Evolutionary conservation across 1,140 invertebrate genomes (phyloP), one percentile per base, ranked within the genome.

Genomic region (Popillia japonica): DNA sequence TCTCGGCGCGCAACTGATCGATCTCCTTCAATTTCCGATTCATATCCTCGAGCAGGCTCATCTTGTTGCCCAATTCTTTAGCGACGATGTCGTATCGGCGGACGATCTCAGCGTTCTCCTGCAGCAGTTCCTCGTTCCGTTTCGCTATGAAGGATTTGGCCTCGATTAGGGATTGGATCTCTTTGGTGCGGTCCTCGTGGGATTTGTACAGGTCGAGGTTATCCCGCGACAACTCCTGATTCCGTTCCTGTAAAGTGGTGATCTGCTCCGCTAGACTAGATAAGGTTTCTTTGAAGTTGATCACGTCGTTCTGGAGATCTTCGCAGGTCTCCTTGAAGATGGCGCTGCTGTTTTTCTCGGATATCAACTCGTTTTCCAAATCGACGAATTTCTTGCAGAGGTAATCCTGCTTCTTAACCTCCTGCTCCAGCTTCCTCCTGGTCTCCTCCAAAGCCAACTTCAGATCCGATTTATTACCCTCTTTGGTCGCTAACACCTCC

Each of bases 21-120:
- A 68, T 68, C 61, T 68, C 61, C 7, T 34, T 34, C 61, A 68
- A 14, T 68, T 68, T 68, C 61, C 61, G 27, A 0, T 68, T 68
- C 61, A 68, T 68, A 34, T 34, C 61, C 1, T 68, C 61, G 8
- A 68, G 61, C 9, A 68, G 61, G 17, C 17, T 6, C 22, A 68
- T 68, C 11, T 68, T 68, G 8, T 10, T 14, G 61, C 27, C 27
- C 22, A 68, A 68, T 68, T 68, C 61, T 7, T 34, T 68, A 10
- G 20, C 11, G 20, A 68, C 61, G 22, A 68, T 23, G 20, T 68
- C 61, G 61, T 27, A 27, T 68, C 14, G 2, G 10, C 27, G 61
- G 61, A 23, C 20, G 61, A 68, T 68, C 0, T 68, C 61, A 2
- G 22, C 20, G 20, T 68, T 68, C 4, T 68, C 61, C 61, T 68